Evolutionary conservation across 2,888 invertebrate species (phyloP).

Genomic region (Lysandra bellargus): DNA sequence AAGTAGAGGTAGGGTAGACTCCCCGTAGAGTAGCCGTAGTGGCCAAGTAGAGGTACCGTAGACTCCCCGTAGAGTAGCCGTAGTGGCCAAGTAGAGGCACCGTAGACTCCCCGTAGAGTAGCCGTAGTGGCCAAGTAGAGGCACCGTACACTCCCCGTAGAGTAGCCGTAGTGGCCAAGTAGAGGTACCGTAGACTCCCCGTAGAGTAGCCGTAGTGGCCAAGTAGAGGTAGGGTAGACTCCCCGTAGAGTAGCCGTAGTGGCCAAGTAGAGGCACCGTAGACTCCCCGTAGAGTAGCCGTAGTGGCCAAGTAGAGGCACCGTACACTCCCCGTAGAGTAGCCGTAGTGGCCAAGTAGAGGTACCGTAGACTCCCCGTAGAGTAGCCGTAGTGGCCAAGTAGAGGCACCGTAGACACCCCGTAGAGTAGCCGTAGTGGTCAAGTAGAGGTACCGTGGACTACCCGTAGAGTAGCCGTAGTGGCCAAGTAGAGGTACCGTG

Average conservation of each 20-base stretch:
- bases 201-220: too few species aligned
- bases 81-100: background rate
- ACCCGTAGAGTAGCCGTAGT: too few species aligned
- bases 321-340: background rate
- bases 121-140: background rate
- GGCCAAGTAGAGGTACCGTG: background rate
- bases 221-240: background rate
- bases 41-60: background rate
- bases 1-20: background rate
- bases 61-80: background rate
- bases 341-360: background rate
- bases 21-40: background rate
- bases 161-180: background rate
- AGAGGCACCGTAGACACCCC: background rate
- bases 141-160: background rate
- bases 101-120: too few species aligned
- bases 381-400: too few species aligned
- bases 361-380: too few species aligned
- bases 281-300: background rate
- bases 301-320: background rate
- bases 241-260: too few species aligned
- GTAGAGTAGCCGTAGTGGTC: background rate
- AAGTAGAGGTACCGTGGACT: background rate
- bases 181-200: background rate
- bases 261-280: background rate